These are phyloP conservation scores for Trididemnum miniatum DNA, from an alignment of 23 tunicate species.

Conservation along the genomic window DNA sequence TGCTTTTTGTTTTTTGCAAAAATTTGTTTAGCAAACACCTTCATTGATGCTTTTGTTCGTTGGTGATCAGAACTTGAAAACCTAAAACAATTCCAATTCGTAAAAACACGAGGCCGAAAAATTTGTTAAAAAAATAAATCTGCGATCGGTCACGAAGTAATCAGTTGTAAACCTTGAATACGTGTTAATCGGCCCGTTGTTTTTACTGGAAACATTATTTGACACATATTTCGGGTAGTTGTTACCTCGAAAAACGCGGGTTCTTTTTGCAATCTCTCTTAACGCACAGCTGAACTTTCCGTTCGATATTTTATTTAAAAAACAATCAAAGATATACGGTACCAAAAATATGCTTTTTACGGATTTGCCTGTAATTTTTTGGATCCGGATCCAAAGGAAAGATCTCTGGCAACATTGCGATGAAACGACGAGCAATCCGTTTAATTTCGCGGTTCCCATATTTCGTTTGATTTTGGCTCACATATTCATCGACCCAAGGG, in stretches of 20 bases:
- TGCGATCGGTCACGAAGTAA: too few species aligned
- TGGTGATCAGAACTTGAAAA: slow-evolving; percentile 15
- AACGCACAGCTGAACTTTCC: too few species aligned
- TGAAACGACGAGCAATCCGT: slow-evolving; percentile 9
- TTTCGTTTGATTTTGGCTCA: slow-evolving; percentile 23
- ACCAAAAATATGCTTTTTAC: not conserved
- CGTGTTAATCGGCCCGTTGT: too few species aligned
- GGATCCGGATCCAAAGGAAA: not conserved
- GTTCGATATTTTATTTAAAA: too few species aligned
- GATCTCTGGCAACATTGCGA: slow-evolving; percentile 4
- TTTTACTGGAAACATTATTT: too few species aligned
- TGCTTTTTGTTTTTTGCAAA: not conserved
- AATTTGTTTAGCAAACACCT: slow-evolving; percentile 11
- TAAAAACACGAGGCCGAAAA: too few species aligned
- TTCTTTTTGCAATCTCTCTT: too few species aligned
- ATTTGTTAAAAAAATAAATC: too few species aligned
- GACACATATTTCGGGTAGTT: too few species aligned
- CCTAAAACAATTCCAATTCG: not conserved
- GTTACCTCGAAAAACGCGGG: too few species aligned
- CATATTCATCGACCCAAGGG: slow-evolving; percentile 2
- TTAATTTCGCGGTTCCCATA: slow-evolving; percentile 24
- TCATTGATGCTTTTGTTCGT: slow-evolving; percentile 28
- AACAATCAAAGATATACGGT: too few species aligned
- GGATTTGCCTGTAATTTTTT: slow-evolving; percentile 5
- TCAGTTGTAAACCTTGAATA: too few species aligned